A percentile compares a stretch with the other conserved stretches of the same genome.
phyloP scores from a whole-genome alignment of 2,113 vertebrate genomes.

The Rousettus leschenaultii region DNA sequence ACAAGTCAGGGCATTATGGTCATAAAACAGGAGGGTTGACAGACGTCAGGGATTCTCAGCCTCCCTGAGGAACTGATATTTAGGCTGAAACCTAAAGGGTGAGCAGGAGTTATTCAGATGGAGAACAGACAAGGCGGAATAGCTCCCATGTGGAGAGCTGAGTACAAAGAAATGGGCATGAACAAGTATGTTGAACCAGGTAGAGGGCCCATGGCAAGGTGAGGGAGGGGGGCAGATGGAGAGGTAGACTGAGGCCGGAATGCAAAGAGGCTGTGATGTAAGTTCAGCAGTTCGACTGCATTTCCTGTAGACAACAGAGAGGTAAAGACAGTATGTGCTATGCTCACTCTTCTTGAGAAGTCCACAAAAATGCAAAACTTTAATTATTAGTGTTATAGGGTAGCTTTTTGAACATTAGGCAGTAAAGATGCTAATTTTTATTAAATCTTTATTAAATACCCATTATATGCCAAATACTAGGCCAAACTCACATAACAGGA shows the following conservation, averaged over 20 bases:
- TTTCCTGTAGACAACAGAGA: neutral
- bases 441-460: neutral
- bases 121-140: neutral
- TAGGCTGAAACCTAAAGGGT: neutral
- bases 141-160: neutral
- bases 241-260: fast-evolving
- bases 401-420: neutral
- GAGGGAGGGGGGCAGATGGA: neutral
- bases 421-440: neutral
- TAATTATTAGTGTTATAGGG: neutral
- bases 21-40: neutral
- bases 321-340: neutral
- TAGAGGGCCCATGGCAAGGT: fast-evolving
- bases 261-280: neutral
- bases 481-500: neutral
- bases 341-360: neutral
- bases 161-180: too few relatives aligned
- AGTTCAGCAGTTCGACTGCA: neutral
- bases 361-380: neutral
- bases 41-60: neutral
- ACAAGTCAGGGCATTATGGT: neutral
- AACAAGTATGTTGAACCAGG: neutral
- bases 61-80: neutral
- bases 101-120: neutral
- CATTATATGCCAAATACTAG: too few relatives aligned